Evolutionary conservation across 1,140 invertebrate genomes (phyloP), one percentile per base, ranked within the genome.

Genomic region (Bombus superbus): DNA sequence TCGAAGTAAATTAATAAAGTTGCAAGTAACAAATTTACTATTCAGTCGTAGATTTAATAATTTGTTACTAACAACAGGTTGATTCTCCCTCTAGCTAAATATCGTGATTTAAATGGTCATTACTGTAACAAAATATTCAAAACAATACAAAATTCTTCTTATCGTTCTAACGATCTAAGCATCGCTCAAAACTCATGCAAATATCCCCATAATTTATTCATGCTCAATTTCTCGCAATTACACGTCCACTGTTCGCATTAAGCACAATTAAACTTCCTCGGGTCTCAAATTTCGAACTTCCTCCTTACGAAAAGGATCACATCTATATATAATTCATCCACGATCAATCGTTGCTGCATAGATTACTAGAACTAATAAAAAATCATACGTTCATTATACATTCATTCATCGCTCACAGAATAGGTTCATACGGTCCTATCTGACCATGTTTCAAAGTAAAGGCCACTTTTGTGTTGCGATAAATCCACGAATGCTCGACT

Each of bases 71-170:
- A 53, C 47, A 53, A 53, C 47, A 5, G 8, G 18, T 53, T 22
- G 0, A 8, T 22, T 53, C 47, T 6, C 4, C 15, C 47, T 47
- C 1, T 0, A 18, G 5, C 18, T 22, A 1, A 0, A 53, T 8
- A 22, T 53, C 22, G 18, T 22, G 22, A 53, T 53, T 53, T 8
- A 22, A 22, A 53, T 18, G 18, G 1, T 6, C 47, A 22, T 6
- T 22, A 53, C 1, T 22, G 18, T 53, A 53, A 22, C 47, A 11
- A 62, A 62, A n/a, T n/a, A 62, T 62, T 62, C 3, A n/a, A n/a
- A n/a, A 53, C 47, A 5, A 22, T 53, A 53, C 6, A 13, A 62
- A 28, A 13, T 62, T 62, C 59, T 11, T n/a, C 1, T 28, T 62
- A 22, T 11, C 32, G 18, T 8, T 53, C 5, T 22, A 53, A 53